These are phyloP conservation scores for Prorops nasuta DNA, from an alignment of 1,140 invertebrate species.

Conservation along the genomic window DNA sequence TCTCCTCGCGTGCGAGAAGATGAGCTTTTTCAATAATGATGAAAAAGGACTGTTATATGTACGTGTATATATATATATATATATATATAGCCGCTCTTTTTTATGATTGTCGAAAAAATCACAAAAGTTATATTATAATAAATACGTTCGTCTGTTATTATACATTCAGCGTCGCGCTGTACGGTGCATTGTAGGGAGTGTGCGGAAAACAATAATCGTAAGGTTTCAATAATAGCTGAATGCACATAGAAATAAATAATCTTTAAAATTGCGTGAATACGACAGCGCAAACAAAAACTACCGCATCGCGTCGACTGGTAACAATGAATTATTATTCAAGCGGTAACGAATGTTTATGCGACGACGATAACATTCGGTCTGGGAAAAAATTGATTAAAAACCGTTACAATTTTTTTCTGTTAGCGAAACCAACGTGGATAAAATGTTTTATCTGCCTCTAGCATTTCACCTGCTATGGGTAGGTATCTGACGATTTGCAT, in stretches of 20 bases:
- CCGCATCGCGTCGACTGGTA: not conserved
- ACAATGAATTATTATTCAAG: not conserved
- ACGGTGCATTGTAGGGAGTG: no score
- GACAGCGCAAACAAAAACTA: not conserved
- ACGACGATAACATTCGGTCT: not conserved
- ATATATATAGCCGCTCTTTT: no score
- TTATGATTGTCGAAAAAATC: no score
- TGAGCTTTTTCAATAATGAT: no score
- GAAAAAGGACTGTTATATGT: no score
- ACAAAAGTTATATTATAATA: not conserved
- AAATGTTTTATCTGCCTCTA: conserved; percentile 20
- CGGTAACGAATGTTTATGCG: conserved; percentile 18
- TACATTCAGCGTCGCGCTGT: no score
- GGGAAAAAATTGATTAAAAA: conserved; percentile 20
- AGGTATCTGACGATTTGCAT: conserved; percentile 16
- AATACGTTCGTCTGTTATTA: not conserved
- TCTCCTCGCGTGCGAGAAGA: no score
- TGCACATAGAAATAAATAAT: not conserved
- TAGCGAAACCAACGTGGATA: conserved; percentile 4
- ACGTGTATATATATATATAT: no score
- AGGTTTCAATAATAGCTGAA: not conserved
- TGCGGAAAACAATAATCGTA: not conserved
- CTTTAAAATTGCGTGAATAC: not conserved
- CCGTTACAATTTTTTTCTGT: not conserved
- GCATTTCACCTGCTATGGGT: not conserved